These are phyloP conservation scores for Xyrichtys novacula DNA, from an alignment of 2,797 vertebrate species.

Conservation along the genomic window DNA sequence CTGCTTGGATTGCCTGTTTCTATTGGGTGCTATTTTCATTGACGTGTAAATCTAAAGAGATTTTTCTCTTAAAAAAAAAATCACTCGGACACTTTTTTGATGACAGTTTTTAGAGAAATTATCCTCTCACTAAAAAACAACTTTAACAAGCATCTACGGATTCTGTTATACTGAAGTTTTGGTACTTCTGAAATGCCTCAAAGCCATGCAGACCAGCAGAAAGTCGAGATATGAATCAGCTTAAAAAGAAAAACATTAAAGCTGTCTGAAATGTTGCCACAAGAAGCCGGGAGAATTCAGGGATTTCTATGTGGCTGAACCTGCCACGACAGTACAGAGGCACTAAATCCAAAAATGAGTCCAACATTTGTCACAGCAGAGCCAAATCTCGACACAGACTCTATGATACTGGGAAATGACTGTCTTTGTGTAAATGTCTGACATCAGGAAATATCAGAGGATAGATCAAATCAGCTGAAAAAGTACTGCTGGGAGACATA, in stretches of 20 bases:
- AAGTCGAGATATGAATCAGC: conserved; percentile 38
- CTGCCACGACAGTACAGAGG: background rate
- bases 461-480: conserved; percentile 24
- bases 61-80: conserved; percentile 20
- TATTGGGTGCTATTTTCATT: too few species aligned
- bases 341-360: conserved; percentile 26
- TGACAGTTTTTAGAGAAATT: background rate
- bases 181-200: conserved; percentile 53
- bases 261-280: conserved; percentile 40
- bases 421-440: conserved; percentile 31
- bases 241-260: conserved; percentile 30
- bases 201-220: conserved; percentile 42
- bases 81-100: background rate
- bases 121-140: conserved; percentile 33
- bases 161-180: conserved; percentile 40
- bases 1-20: background rate
- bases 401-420: conserved; percentile 19
- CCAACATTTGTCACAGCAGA: conserved; percentile 23
- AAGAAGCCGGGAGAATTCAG: conserved; percentile 30
- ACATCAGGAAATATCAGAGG: conserved; percentile 22
- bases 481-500: conserved; percentile 18
- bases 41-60: too few species aligned
- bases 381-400: conserved; percentile 28
- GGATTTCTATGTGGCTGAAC: conserved; percentile 11
- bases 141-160: conserved; percentile 9